Evolutionary conservation across 2,113 vertebrate genomes (phyloP).

Genomic region (Ornithorhynchus anatinus): DNA sequence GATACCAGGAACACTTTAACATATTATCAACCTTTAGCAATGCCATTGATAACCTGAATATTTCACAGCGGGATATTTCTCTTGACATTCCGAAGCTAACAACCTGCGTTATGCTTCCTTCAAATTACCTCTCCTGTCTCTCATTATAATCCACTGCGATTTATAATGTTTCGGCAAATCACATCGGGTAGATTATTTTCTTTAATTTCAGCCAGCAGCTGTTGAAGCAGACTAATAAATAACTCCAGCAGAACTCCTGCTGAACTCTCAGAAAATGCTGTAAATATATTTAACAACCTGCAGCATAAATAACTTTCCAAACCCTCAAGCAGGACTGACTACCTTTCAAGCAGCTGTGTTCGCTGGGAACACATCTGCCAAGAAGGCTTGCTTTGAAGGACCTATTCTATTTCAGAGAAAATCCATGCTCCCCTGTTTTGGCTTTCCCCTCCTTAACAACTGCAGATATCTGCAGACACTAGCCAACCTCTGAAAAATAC

Average conservation of each 20-base stretch:
- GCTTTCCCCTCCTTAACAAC: constrained; percentile 20
- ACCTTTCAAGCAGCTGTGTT: constrained; percentile 45
- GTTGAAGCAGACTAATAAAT: constrained; percentile 53
- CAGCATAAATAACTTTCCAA: constrained; percentile 50
- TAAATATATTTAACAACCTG: constrained; percentile 61
- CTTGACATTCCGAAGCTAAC: constrained; percentile 21
- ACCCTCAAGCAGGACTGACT: constrained; percentile 29
- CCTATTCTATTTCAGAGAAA: not conserved
- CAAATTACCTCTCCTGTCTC: constrained; percentile 29
- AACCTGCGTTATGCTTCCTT: constrained; percentile 4
- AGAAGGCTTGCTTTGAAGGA: constrained; percentile 18
- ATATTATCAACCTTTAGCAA: constrained; percentile 6
- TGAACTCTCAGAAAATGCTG: constrained; percentile 36
- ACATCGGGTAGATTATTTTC: constrained; percentile 45
- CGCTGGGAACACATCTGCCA: not conserved
- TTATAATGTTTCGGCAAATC: constrained; percentile 40
- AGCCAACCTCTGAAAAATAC: constrained; percentile 19
- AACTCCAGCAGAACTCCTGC: constrained; percentile 9
- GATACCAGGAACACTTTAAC: not conserved
- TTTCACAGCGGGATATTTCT: constrained; percentile 14
- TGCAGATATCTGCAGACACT: constrained; percentile 42
- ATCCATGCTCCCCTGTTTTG: not conserved
- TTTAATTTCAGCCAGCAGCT: constrained; percentile 58
- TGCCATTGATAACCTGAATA: constrained; percentile 21
- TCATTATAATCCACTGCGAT: constrained; percentile 36